Evolutionary conservation across 2,888 invertebrate species (phyloP), one percentile per base, ranked within the genome.

Genomic region (Drosophila melanosoma): DNA sequence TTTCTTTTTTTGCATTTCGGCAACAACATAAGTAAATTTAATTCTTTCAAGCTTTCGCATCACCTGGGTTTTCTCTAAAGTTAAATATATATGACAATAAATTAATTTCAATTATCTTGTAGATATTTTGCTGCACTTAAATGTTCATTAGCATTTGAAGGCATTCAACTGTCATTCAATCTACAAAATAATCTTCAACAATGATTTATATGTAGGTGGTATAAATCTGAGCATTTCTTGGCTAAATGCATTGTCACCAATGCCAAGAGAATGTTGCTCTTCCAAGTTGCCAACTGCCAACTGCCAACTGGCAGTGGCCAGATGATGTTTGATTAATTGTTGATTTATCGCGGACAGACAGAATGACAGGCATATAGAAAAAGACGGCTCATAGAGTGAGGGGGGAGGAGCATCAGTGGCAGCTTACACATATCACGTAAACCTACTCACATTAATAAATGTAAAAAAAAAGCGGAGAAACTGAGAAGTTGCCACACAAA

Each of bases 321-420:
- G 70, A 79, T 84, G 91, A 88, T 82, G 89, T 84, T 82, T 83
- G 83, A 91, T 90, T 87, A 91, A 90, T 92, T 87, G 87, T 86
- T 91, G 91, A 92, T 91, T 92, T 92, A 91, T 92, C 70, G 77
- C 79, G 81, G 80, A 82, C 86, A 82, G 68, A 36, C 69, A 73
- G 40, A 51, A 42, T 49, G 29, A 33, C 26, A 54, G 53, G n/a
- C 60, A 48, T 36, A 56, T 45, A 20, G 15, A 36, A 23, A 45
- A 45, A 45, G 23, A 45, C 26, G 20, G 17, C 26, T n/a, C 23
- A 11, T 3, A 6, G 7, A 29, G 23, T 23, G 6, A 11, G 17
- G 23, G 12, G 26, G 12, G 36, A 7, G 32, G 33, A 45, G 68
- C 29, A 29, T 5, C 29, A 4, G 52, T 33, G 35, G 35, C 36